Base-by-base conservation (phyloP, 2,888 invertebrate species). In the Melinaea marsaeus region DNA sequence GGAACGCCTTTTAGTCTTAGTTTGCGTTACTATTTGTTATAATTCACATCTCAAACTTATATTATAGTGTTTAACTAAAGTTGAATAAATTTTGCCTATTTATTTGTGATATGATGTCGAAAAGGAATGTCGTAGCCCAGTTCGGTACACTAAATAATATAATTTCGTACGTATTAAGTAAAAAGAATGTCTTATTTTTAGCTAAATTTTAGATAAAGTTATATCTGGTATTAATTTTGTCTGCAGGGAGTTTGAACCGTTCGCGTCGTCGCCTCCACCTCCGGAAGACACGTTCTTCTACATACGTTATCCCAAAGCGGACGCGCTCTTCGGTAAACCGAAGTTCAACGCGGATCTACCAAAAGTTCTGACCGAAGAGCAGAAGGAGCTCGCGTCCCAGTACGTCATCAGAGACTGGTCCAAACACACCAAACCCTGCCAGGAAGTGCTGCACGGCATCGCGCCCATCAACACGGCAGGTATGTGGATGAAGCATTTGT, bases 241-340 rank as follows among this genome's bases (percentile, higher is more conserved):
- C 73, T 71, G 48, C 85, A 91, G 91, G 74, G 91, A 90, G 58
- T 91, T 87, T 69, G 90, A 91, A 69, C 85, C 87, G 45, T 91
- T 91, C 68, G 82, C 90, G 42, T 78, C 79, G 71, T 95, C 95
- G 22, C 95, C 95, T 32, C 95, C 95, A 2, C 92, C 94, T 35
- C 92, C 94, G 54, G 95, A 95, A 81, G 95, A 95, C 75, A 94
- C 93, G 60, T 95, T 95, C 79, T 94, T 94, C 80, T 93, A 92
- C 79, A 92, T 94, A 72, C 92, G 93, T 59, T 95, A 95, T 78
- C 93, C 93, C 13, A 91, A 84, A 73, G 76, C 86, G 6, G 85
- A 89, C 45, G 78, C 72, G n/a, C 65, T 90, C 55, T 85, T 88
- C 63, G 84, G 85, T 13, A 83, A 84, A 63, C 65, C 79, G n/a